Base-by-base conservation (phyloP, 2,888 invertebrate genomes). In the Drosophila limbata region DNA sequence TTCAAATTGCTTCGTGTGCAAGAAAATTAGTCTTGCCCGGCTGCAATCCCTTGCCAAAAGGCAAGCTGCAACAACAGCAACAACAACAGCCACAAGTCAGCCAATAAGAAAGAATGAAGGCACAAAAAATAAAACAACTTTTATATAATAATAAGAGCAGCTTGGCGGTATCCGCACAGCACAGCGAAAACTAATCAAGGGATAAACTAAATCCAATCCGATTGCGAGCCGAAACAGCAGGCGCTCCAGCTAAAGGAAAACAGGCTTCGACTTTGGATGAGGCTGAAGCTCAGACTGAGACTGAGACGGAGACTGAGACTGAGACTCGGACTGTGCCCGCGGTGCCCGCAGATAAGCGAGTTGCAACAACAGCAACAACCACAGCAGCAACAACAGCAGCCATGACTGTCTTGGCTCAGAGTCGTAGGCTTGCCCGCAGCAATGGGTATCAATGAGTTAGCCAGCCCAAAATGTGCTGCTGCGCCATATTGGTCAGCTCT, bases 1-100 rank as follows among this genome's bases (percentile, higher is more conserved):
- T 90, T 90, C 90, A 83, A 91, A 90, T 91, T 90, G 87, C 89
- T 87, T 90, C 92, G 91, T 91, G 91, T 91, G 91, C 91, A 92
- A 92, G 91, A 91, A 92, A 92, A 92, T 92, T 91, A 92, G 91
- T 91, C 91, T 91, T 90, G 91, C 71, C 70, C 31, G 81, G 63
- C 72, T 74, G 70, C 67, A 74, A 69, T 77, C 70, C 83, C 84
- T 71, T 50, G 87, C 82, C 80, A 66, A 77, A 55, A 77, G 81
- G 63, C 73, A 77, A 51, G 21, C 47, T 59, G 62, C 69, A 65
- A 37, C 48, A 61, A 57, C 59, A 59, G 40, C 64, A 55, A 19
- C 40, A 71, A 39, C 50, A 65, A 31, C 42, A 59, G 35, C 50
- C 56, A 21, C 56, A 19, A 67, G 47, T 17, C 52, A 51, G 62